A percentile compares a stretch with the other conserved stretches of the same genome.
Evolutionary conservation across 2,113 vertebrate species (phyloP).

Genomic region (Neodontobutis hainanensis): DNA sequence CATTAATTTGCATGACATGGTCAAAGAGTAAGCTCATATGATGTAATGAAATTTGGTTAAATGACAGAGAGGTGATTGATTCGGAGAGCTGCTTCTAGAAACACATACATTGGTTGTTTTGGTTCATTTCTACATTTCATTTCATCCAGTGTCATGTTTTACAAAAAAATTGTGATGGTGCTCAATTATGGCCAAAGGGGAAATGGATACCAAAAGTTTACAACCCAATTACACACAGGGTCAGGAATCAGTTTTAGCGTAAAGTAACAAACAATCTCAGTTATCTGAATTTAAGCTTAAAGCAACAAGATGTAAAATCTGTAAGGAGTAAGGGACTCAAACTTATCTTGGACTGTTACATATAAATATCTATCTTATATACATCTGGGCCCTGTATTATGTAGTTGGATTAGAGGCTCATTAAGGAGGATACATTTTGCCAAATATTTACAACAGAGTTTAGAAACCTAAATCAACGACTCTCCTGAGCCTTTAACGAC

Average conservation of each 20-base stretch:
- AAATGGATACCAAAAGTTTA: neutral
- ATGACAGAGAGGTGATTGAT: neutral
- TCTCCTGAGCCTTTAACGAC: too few relatives aligned
- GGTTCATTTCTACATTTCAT: neutral
- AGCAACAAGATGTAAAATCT: neutral
- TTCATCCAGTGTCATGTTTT: neutral
- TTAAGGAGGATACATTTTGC: too few relatives aligned
- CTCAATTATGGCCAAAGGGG: neutral
- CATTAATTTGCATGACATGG: slow-evolving; percentile 2
- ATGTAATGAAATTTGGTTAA: neutral
- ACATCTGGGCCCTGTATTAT: too few relatives aligned
- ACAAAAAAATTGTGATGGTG: neutral
- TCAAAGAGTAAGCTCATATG: neutral
- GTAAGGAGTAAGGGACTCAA: too few relatives aligned
- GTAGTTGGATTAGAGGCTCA: too few relatives aligned
- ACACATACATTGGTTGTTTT: neutral
- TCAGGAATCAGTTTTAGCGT: neutral
- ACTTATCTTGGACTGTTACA: too few relatives aligned
- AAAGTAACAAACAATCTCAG: neutral
- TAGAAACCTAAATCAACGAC: too few relatives aligned
- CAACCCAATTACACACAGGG: neutral
- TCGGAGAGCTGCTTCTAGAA: neutral
- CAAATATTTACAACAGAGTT: too few relatives aligned
- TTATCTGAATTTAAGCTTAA: neutral
- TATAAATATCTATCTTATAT: too few relatives aligned